Evolutionary conservation across 2,113 vertebrate species (phyloP), one percentile per base, ranked within the genome.

Genomic region (Colossoma macropomum): DNA sequence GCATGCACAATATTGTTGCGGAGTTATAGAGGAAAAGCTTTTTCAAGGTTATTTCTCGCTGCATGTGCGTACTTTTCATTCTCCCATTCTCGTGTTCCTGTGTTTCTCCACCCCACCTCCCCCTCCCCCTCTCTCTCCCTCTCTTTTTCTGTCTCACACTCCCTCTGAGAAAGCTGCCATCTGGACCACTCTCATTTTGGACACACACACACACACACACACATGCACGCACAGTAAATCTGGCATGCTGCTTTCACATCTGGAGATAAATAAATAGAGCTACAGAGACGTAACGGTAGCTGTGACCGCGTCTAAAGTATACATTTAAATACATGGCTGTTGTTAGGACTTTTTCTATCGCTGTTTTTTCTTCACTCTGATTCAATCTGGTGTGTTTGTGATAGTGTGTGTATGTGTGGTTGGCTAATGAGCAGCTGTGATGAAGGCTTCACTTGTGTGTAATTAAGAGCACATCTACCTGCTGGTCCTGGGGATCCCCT

Each of bases 111-210:
- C 34, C 25, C 48, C 3, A 45, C 41, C 9, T 11, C 56, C 52
- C n/a, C 34, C 19, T 45, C 28, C 70, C 41, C 56, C 77, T 41
- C 25, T 10, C 79, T 27, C 13, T 19, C 27, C 41, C 30, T 8
- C 30, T 66, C 45, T 11, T 23, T 66, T 71, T 54, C 72, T 56
- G 72, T 75, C 69, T 75, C 60, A 56, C 71, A 75, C 77, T 77
- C 85, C 48, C 72, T 71, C 56, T 45, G 78, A 84, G 81, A 73
- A 77, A 56, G 68, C 73, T 59, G 50, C 85, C 85, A 86, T 84
- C 82, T 86, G 85, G 82, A 84, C 78, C 78, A 52, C 50, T 84
- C 63, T 84, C 68, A 81, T 86, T 69, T 65, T 68, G 7, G 8
- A 65, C 63, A 75, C 59, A 81, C 56, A 69, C 81, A 77, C 63